Conservation (phyloP, 2,888 invertebrate genomes). For the Caenorhabditis angaria region DNA sequence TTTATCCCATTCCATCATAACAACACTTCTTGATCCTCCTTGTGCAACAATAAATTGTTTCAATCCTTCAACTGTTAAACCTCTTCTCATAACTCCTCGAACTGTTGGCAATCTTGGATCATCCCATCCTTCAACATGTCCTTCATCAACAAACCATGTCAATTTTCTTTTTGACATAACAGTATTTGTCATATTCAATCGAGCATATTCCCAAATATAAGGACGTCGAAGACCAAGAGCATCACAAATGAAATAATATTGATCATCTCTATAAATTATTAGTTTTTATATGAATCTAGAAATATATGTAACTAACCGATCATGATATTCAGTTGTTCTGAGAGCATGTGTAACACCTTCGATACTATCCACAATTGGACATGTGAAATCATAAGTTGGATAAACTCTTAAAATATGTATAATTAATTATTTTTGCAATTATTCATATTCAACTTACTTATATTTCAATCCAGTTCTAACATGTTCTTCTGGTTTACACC, state of each 20-base stretch:
- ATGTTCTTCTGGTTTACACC: conserved; percentile 94
- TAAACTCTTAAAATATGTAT: conserved; percentile 81
- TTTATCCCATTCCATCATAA: conserved; percentile 99
- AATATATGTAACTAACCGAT: conserved; percentile 76
- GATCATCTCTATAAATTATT: conserved; percentile 80
- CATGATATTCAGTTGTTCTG: conserved; percentile 97
- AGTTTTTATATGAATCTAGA: background rate
- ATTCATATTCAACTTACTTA: conserved; percentile 78
- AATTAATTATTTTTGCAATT: background rate
- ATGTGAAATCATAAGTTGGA: conserved; percentile 99
- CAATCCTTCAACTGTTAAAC: conserved; percentile 95
- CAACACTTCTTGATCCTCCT: conserved; percentile 94
- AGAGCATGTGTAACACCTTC: conserved; percentile 97
- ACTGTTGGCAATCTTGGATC: conserved; percentile 99
- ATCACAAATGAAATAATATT: conserved; percentile 92
- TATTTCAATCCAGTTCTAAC: conserved; percentile 92
- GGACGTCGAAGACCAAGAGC: conserved; percentile 87
- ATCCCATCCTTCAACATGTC: conserved; percentile 96
- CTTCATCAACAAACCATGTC: conserved; percentile 95
- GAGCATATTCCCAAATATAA: conserved; percentile 93
- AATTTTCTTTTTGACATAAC: conserved; percentile 95
- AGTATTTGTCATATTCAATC: conserved; percentile 96
- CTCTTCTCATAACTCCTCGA: conserved; percentile 90
- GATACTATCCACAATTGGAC: conserved; percentile 96
- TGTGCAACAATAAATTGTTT: conserved; percentile 95